A percentile compares a stretch with the other conserved stretches of the same genome.
These are phyloP conservation scores for Synergus gifuensis DNA, from an alignment of 2,888 invertebrate species.

Conservation along the genomic window DNA sequence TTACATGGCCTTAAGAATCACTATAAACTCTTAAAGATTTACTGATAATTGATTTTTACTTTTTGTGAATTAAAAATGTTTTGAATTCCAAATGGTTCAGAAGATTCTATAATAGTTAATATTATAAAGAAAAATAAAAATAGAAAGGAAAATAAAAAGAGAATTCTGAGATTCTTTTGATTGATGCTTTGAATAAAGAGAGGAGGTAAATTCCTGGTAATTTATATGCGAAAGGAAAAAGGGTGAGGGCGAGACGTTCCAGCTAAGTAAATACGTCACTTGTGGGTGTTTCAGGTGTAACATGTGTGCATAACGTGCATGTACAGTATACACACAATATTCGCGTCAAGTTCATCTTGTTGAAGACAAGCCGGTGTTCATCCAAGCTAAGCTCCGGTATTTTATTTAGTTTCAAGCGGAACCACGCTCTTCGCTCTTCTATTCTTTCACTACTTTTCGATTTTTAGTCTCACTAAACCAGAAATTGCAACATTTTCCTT, in stretches of 20 bases:
- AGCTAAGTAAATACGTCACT: conserved; percentile 19
- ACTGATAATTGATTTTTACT: too few relatives aligned
- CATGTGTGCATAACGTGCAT: conserved; percentile 36
- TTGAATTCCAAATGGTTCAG: not conserved
- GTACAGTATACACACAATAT: not conserved
- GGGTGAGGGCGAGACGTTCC: conserved; percentile 33
- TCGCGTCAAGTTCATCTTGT: conserved; percentile 25
- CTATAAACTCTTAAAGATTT: too few relatives aligned
- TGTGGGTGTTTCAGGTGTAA: not conserved
- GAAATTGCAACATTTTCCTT: conserved; percentile 30
- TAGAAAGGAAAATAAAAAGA: not conserved
- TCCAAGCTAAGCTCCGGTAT: conserved; percentile 73
- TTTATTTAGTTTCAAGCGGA: conserved; percentile 69
- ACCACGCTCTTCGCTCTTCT: conserved; percentile 67
- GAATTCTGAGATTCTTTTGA: not conserved
- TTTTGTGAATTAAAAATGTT: too few relatives aligned
- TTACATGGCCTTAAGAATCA: too few relatives aligned
- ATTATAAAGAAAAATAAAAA: not conserved
- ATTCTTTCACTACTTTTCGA: conserved; percentile 48
- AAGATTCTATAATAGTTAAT: not conserved
- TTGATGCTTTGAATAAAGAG: not conserved
- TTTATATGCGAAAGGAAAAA: conserved; percentile 43
- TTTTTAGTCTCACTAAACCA: conserved; percentile 31
- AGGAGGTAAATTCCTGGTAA: conserved; percentile 44
- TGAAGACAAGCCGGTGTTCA: conserved; percentile 64